These are phyloP conservation scores for Trochalopteron elliotii DNA, from an alignment of 2,113 vertebrate species.

Conservation along the genomic window DNA sequence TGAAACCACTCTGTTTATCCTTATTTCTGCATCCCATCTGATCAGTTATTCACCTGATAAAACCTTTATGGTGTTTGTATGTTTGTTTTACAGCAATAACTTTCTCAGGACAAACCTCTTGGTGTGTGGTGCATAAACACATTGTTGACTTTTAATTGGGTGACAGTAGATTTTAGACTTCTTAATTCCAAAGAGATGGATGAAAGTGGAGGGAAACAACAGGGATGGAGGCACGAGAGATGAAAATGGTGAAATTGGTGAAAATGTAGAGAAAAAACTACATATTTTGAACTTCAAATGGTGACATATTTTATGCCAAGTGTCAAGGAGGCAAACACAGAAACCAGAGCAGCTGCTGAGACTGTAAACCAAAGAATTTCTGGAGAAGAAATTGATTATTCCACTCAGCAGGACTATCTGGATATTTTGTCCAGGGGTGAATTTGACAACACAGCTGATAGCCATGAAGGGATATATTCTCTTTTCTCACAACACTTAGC, in stretches of 20 bases:
- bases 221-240: neutral
- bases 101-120: neutral
- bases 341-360: neutral
- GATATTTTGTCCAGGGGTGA: neutral
- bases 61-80: neutral
- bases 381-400: conserved; percentile 29
- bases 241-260: neutral
- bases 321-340: neutral
- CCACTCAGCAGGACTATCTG: neutral
- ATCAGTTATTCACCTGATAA: neutral
- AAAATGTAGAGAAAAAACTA: neutral
- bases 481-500: neutral
- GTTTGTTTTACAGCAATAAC: neutral
- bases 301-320: neutral
- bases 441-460: neutral
- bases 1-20: neutral
- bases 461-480: neutral
- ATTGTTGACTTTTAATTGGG: neutral
- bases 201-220: neutral
- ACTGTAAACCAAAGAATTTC: neutral
- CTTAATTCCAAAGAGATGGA: neutral
- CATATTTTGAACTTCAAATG: neutral
- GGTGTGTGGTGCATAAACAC: neutral
- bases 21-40: neutral
- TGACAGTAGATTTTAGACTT: neutral